A percentile compares a stretch with the other conserved stretches of the same genome.
phyloP scores from a whole-genome alignment of 2,797 vertebrate genomes.

The Hyperoplus immaculatus region DNA sequence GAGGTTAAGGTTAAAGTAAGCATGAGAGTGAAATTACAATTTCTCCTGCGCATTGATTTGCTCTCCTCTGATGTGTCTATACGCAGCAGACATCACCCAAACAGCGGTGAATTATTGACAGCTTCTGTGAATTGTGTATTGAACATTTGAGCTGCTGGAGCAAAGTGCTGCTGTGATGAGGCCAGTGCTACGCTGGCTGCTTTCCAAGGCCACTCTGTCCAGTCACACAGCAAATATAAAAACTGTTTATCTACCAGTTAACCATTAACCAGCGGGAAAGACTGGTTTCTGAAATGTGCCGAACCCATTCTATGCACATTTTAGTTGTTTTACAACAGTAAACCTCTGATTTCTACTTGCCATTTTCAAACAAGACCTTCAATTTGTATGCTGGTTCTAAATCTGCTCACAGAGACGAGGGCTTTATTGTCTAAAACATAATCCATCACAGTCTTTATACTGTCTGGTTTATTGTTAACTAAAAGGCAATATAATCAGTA shows the following conservation, averaged over 20 bases:
- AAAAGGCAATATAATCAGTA: slow-evolving; percentile 37
- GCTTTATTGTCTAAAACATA: too few relatives aligned
- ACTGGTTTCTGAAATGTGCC: slow-evolving; percentile 16
- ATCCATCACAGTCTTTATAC: slow-evolving; percentile 34
- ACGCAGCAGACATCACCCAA: slow-evolving; percentile 70
- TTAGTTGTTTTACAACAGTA: neutral
- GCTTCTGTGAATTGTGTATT: slow-evolving; percentile 75
- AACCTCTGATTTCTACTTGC: neutral
- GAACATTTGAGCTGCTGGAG: slow-evolving; percentile 64
- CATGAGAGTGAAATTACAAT: slow-evolving; percentile 76
- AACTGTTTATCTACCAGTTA: slow-evolving; percentile 78
- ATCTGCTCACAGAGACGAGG: neutral
- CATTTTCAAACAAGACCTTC: neutral
- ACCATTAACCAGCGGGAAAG: slow-evolving; percentile 71
- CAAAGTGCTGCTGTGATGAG: slow-evolving; percentile 58
- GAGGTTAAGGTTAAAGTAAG: slow-evolving; percentile 73
- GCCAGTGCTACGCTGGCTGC: slow-evolving; percentile 55
- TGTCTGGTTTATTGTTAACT: slow-evolving; percentile 40
- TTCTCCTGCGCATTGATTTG: slow-evolving; percentile 76
- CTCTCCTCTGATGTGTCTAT: slow-evolving; percentile 58
- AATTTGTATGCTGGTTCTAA: neutral
- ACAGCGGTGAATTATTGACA: slow-evolving; percentile 80
- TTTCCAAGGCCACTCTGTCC: slow-evolving; percentile 71
- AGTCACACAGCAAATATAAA: slow-evolving; percentile 61
- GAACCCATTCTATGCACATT: neutral